Evolutionary conservation across 2,797 vertebrate species (phyloP).

Genomic region (Astyanax mexicanus): DNA sequence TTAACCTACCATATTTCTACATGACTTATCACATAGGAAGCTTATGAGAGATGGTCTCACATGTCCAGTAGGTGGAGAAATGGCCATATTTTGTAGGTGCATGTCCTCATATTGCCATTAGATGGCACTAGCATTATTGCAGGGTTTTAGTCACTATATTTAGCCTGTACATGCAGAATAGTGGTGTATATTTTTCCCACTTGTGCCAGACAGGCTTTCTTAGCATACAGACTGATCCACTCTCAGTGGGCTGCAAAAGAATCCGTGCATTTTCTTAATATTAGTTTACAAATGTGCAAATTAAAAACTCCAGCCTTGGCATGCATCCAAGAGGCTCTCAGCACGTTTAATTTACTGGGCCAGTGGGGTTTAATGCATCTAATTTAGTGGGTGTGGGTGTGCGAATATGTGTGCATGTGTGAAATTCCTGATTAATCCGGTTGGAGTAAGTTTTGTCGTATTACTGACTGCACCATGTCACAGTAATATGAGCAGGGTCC

Average conservation of each 20-base stretch:
- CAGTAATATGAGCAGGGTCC: constrained; percentile 10
- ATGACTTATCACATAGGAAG: neutral
- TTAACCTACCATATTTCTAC: neutral
- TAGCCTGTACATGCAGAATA: neutral
- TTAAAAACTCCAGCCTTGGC: constrained; percentile 33
- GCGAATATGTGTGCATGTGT: constrained; percentile 13
- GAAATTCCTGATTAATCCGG: constrained; percentile 47
- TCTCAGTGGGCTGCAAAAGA: constrained; percentile 9
- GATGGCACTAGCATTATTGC: constrained; percentile 35
- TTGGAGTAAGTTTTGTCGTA: constrained; percentile 19
- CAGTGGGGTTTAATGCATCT: constrained; percentile 53
- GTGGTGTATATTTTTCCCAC: neutral
- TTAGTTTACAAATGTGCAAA: constrained; percentile 51
- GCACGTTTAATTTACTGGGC: constrained; percentile 51
- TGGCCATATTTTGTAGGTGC: neutral
- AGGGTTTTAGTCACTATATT: neutral
- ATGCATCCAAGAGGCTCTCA: constrained; percentile 39
- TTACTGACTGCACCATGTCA: constrained; percentile 3
- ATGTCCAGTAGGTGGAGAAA: neutral
- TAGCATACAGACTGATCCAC: neutral
- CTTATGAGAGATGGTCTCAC: neutral
- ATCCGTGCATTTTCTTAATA: neutral
- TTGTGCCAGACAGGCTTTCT: constrained; percentile 10
- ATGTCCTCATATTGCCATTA: constrained; percentile 25
- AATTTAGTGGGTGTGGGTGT: constrained; percentile 30